Evolutionary conservation across 2,113 vertebrate genomes (phyloP), one percentile per base, ranked within the genome.

Genomic region (Mus spicilegus): DNA sequence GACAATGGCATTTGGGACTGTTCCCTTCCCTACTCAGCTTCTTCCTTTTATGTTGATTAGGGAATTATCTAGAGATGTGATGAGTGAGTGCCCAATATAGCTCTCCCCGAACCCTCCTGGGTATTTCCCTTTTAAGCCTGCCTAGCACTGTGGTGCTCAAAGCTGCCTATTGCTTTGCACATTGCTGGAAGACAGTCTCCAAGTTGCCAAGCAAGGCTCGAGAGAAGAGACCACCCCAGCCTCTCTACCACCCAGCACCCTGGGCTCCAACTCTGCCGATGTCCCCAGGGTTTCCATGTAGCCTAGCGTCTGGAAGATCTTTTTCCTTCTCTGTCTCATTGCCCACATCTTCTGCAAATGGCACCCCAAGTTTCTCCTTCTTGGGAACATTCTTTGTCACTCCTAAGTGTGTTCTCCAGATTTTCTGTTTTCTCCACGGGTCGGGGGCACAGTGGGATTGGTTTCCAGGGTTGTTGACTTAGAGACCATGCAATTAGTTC

Each of bases 111-210:
- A 89, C 39, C 95, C 96, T 96, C 96, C 86, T 0, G 67, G 96
- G 95, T 30, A 54, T 93, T 97, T 95, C 84, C 19, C 92, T 97
- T 96, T 95, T 92, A 92, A 96, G 93, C 94, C 82, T 87, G 42
- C 89, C 88, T 33, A 56, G 89, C 22, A 12, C 87, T 33, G 65
- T 65, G 73, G 22, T 54, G 65, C 80, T 42, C 72, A 93, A 42
- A 72, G 72, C 89, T 4, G 65, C 88, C 42, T 77, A 54, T 78
- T 87, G 76, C 61, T 90, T 90, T 86, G 95, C 76, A 42, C 19
- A 5, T 6, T 65, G 70, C 87, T 86, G 49, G 30, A 84, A 73
- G 86, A 94, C 11, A 81, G 63, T 85, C 61, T 86, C 85, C 67
- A 39, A 69, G 54, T 84, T 49, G 36, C 94, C 24, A 58, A 80